Percentiles rank a stretch among this genome's conserved stretches.
Evolutionary conservation across 2,113 vertebrate species (phyloP).

Genomic region (Odontophorus gujanensis): DNA sequence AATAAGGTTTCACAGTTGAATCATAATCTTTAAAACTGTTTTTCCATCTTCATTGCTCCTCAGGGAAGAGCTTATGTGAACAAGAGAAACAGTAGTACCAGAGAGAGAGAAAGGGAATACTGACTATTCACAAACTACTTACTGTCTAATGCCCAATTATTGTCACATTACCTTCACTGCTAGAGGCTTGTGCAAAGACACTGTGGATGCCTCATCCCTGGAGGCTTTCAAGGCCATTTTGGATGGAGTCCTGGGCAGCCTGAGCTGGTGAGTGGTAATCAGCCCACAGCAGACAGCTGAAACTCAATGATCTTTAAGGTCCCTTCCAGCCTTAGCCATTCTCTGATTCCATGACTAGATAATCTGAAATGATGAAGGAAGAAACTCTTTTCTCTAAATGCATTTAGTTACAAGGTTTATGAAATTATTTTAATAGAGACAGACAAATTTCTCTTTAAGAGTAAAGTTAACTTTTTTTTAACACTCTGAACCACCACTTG

Average conservation of each 20-base stretch:
- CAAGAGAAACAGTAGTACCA: background rate
- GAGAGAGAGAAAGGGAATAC: background rate
- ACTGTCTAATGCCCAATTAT: background rate
- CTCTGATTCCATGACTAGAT: background rate
- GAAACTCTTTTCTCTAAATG: background rate
- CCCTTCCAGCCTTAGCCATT: background rate
- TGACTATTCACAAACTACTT: background rate
- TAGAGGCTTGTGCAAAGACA: background rate
- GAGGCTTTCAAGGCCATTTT: background rate
- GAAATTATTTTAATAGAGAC: background rate
- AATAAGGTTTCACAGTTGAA: conserved; percentile 34
- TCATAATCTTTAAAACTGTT: conserved; percentile 57
- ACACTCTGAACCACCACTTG: background rate
- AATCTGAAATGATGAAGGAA: background rate
- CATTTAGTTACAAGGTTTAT: background rate
- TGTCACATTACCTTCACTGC: background rate
- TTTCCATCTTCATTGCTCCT: conserved; percentile 55
- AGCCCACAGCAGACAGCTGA: background rate
- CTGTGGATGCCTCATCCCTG: background rate
- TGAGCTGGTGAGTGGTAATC: background rate
- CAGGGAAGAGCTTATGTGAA: conserved; percentile 9
- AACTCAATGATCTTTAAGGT: background rate
- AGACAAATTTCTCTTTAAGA: background rate
- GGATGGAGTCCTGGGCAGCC: background rate
- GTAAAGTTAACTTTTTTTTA: background rate